Evolutionary conservation across 2,797 vertebrate genomes (phyloP).

Genomic region (Microchirus variegatus): DNA sequence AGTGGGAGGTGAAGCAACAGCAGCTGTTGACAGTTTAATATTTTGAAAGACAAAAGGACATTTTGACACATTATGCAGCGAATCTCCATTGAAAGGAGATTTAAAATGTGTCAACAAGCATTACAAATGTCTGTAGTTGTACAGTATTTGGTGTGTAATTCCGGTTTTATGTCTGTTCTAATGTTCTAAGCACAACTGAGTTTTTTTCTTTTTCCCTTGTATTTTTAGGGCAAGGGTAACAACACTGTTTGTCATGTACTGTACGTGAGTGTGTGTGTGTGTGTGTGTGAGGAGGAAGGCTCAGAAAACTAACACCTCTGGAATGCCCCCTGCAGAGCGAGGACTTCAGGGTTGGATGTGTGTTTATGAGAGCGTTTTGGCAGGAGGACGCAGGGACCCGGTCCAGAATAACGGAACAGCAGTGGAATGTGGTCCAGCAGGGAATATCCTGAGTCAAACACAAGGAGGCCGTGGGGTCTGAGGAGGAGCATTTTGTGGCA

Average conservation of each 20-base stretch:
- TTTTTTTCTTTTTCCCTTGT: slow-evolving; percentile 17
- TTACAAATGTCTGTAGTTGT: neutral
- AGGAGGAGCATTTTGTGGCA: slow-evolving; percentile 58
- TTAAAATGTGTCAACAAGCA: neutral
- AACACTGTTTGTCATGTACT: slow-evolving; percentile 1
- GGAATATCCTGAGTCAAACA: slow-evolving; percentile 78
- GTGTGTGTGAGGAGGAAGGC: slow-evolving; percentile 31
- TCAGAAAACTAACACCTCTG: slow-evolving; percentile 68
- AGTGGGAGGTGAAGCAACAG: slow-evolving; percentile 37
- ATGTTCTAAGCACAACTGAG: slow-evolving; percentile 2
- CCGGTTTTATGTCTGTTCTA: slow-evolving; percentile 1
- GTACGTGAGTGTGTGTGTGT: slow-evolving; percentile 27
- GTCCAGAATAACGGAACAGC: slow-evolving; percentile 77
- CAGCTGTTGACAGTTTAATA: slow-evolving; percentile 22
- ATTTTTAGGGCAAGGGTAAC: slow-evolving; percentile 44
- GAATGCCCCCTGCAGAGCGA: slow-evolving; percentile 75
- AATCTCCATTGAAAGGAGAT: neutral
- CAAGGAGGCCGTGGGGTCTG: slow-evolving; percentile 55
- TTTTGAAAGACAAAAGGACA: neutral
- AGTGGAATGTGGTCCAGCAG: slow-evolving; percentile 77
- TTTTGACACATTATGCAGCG: neutral
- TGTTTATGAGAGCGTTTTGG: slow-evolving; percentile 79
- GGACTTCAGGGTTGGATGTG: slow-evolving; percentile 69
- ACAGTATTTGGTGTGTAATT: neutral
- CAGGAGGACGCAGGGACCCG: slow-evolving; percentile 67